Evolutionary conservation across 2,113 vertebrate genomes (phyloP), one percentile per base, ranked within the genome.

Genomic region (Pollachius pollachius): DNA sequence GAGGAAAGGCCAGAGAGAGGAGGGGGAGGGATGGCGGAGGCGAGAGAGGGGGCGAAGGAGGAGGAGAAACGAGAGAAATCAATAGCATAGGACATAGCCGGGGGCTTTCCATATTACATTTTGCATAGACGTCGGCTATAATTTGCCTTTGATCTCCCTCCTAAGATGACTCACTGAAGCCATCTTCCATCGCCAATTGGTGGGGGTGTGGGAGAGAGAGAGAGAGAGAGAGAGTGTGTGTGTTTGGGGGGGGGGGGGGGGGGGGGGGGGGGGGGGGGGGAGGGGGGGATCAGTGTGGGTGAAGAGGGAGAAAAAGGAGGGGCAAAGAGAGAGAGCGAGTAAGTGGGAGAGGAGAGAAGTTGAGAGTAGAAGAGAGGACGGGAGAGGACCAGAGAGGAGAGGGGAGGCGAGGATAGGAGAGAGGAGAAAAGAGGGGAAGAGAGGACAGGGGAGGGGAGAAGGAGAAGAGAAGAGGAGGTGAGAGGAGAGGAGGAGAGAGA

Each of bases 121-220:
- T 90, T 92, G 91, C 90, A 93, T 92, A 91, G 91, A 93, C 88
- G 87, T 93, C 86, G 84, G 88, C 88, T 87, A 85, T 92, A 92
- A 92, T 93, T 92, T 91, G 83, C 81, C 91, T 93, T 92, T 93
- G 91, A 93, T 93, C 91, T 89, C 80, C 68, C 85, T 90, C 89
- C 90, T 88, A 90, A 87, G 89, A 91, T 92, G 91, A 92, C 89
- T 92, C 89, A 91, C 87, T 87, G 89, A 90, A 91, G 88, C 89
- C 88, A 88, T 87, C 85, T 84, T 90, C 85, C 83, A 87, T 83
- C 89, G 87, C 84, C 88, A 90, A 88, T 78, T 74, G 84, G 71
- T 79, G 80, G 74, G 17, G 62, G 64, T 56, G 62, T n/a, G 17
- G 67, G 65, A 65, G 60, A 56, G 56, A 71, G 34, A 57, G 70